Percentiles rank a stretch among this genome's conserved stretches.
Conservation (phyloP, 2,888 invertebrate species). For the Ditula angustiorana region DNA sequence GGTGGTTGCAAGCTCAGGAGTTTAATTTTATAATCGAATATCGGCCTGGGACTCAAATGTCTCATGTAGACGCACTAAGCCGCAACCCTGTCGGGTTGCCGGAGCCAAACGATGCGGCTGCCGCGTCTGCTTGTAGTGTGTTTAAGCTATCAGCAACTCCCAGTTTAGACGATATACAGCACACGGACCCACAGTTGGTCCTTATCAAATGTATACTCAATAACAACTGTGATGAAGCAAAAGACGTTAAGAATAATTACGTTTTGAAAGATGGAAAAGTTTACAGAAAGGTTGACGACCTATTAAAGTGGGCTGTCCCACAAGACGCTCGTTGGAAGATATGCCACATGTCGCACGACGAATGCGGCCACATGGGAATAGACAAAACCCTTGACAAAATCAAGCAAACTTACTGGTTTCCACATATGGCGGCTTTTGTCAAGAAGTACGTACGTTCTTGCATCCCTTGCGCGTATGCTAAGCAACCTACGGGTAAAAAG, state of each 20-base stretch:
- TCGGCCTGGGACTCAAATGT: constrained; percentile 3
- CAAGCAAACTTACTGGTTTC: constrained; percentile 40
- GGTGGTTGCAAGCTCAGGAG: no score
- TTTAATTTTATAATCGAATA: constrained; percentile 10
- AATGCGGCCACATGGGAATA: constrained; percentile 44
- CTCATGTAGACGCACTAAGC: constrained; percentile 6
- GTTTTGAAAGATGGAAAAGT: constrained; percentile 24
- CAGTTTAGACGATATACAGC: constrained; percentile 4
- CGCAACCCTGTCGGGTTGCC: no score
- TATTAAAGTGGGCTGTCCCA: constrained; percentile 20
- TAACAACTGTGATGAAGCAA: constrained; percentile 18
- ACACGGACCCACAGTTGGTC: no score
- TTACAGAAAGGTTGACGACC: constrained; percentile 9
- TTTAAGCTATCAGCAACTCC: not conserved
- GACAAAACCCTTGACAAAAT: constrained; percentile 46
- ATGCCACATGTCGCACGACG: constrained; percentile 43
- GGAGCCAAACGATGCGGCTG: not conserved
- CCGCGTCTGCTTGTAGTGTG: not conserved
- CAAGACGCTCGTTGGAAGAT: constrained; percentile 42
- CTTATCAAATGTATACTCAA: constrained; percentile 29
- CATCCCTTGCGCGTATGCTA: no score
- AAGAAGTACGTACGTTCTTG: constrained; percentile 32
- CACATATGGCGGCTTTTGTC: constrained; percentile 30
- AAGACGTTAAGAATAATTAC: constrained; percentile 22
- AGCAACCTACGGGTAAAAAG: constrained; percentile 28